A percentile compares a stretch with the other conserved stretches of the same genome.
Evolutionary conservation across 2,113 vertebrate genomes (phyloP).

Genomic region (Morone saxatilis): DNA sequence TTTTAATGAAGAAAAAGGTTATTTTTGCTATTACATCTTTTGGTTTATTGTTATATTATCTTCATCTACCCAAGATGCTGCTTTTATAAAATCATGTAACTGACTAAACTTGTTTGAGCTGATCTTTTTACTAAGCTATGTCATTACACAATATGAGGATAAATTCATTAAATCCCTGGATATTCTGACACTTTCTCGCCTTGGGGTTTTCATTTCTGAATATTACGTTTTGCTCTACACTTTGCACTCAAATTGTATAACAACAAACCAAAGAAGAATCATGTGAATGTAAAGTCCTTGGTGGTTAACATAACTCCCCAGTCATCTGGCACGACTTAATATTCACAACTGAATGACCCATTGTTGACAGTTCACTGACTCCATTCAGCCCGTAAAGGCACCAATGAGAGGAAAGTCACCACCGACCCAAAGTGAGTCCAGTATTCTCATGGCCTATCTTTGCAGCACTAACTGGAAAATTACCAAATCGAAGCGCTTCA

Average conservation of each 20-base stretch:
- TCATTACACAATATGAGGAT: neutral
- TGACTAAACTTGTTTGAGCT: neutral
- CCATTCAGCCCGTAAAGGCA: conserved; percentile 68
- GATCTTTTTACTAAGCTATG: neutral
- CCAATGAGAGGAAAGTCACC: conserved; percentile 71
- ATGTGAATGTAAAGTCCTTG: conserved; percentile 19
- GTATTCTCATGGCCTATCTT: conserved; percentile 46
- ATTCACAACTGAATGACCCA: conserved; percentile 80
- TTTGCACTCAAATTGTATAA: neutral
- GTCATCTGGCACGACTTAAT: conserved; percentile 72
- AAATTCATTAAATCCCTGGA: neutral
- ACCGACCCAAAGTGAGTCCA: conserved; percentile 44
- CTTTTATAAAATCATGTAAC: neutral
- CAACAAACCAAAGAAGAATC: neutral
- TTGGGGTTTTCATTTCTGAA: conserved; percentile 9
- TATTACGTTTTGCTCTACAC: neutral
- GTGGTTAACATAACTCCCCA: conserved; percentile 48
- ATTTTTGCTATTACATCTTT: neutral
- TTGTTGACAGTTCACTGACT: conserved; percentile 80
- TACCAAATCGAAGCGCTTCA: conserved; percentile 64
- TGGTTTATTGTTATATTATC: conserved; percentile 1
- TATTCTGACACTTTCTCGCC: neutral
- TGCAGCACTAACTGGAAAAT: conserved; percentile 42
- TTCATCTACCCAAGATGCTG: neutral
- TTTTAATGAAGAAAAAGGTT: neutral